These are phyloP conservation scores for Dicycla oo DNA, from an alignment of 2,888 invertebrate genomes.

Conservation along the genomic window DNA sequence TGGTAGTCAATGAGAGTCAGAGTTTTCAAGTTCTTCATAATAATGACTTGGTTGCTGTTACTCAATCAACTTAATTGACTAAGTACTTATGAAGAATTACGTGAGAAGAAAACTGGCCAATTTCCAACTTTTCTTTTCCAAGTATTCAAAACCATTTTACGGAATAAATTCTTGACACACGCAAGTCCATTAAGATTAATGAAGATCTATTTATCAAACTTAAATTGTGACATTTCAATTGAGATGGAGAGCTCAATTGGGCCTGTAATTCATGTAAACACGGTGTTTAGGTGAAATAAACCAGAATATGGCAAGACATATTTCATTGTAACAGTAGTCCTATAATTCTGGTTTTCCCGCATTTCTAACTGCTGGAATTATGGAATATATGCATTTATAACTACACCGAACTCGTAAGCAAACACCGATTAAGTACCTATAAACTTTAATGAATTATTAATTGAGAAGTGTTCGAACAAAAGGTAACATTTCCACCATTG, in stretches of 20 bases:
- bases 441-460: too few relatives aligned
- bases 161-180: conserved; percentile 23
- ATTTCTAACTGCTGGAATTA: conserved; percentile 18
- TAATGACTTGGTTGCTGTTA: neutral
- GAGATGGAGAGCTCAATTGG: conserved; percentile 46
- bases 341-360: conserved; percentile 31
- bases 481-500: too few relatives aligned
- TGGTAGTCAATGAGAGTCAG: too few relatives aligned
- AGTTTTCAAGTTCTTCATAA: neutral
- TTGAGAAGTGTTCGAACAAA: too few relatives aligned
- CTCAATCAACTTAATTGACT: conserved; percentile 1
- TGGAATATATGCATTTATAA: conserved; percentile 39
- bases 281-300: conserved; percentile 39
- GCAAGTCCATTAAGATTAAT: conserved; percentile 30
- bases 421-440: conserved; percentile 24
- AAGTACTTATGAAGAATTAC: neutral
- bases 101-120: neutral
- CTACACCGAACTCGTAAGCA: conserved; percentile 12
- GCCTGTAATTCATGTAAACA: conserved; percentile 35
- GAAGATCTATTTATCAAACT: conserved; percentile 32
- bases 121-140: neutral
- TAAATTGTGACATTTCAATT: conserved; percentile 50
- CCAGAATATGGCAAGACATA: conserved; percentile 32
- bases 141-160: conserved; percentile 24
- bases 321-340: conserved; percentile 25